Evolutionary conservation across 2,888 invertebrate genomes (phyloP).

Genomic region (Cecidostiba fungosa): DNA sequence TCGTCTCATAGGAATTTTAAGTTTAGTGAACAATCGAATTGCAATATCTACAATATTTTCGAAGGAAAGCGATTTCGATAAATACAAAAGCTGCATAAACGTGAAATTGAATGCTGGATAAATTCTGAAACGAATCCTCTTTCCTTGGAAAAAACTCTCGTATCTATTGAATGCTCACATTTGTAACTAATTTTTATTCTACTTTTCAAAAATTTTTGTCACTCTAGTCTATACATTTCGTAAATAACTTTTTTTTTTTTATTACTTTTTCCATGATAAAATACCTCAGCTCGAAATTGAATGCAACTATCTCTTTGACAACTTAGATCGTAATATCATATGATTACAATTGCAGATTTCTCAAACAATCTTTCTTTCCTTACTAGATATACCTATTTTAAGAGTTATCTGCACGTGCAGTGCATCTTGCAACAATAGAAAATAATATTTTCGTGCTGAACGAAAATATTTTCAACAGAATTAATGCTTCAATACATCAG

Average conservation of each 20-base stretch:
- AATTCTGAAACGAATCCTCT: constrained; percentile 3
- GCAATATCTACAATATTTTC: constrained; percentile 46
- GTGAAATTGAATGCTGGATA: not conserved
- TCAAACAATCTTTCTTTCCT: constrained; percentile 12
- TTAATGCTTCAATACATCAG: constrained; percentile 42
- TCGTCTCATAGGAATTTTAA: constrained; percentile 34
- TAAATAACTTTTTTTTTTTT: constrained; percentile 49
- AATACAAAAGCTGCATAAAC: constrained; percentile 1
- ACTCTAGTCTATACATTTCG: constrained; percentile 44
- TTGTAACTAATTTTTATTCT: constrained; percentile 4
- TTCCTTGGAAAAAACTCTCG: constrained; percentile 24
- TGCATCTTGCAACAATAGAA: constrained; percentile 34
- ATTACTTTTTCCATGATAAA: constrained; percentile 30
- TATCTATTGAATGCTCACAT: constrained; percentile 23
- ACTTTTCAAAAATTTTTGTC: constrained; percentile 25
- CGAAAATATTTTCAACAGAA: constrained; percentile 28
- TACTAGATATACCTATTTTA: constrained; percentile 16
- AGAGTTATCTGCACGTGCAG: constrained; percentile 1
- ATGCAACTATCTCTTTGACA: constrained; percentile 26
- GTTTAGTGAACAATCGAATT: constrained; percentile 37
- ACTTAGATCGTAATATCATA: constrained; percentile 31
- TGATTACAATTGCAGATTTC: constrained; percentile 41
- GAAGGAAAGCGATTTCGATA: constrained; percentile 24
- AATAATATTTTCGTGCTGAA: constrained; percentile 38
- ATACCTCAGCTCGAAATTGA: constrained; percentile 37